Conservation (phyloP, 2,113 vertebrate species). For the Chamaea fasciata region DNA sequence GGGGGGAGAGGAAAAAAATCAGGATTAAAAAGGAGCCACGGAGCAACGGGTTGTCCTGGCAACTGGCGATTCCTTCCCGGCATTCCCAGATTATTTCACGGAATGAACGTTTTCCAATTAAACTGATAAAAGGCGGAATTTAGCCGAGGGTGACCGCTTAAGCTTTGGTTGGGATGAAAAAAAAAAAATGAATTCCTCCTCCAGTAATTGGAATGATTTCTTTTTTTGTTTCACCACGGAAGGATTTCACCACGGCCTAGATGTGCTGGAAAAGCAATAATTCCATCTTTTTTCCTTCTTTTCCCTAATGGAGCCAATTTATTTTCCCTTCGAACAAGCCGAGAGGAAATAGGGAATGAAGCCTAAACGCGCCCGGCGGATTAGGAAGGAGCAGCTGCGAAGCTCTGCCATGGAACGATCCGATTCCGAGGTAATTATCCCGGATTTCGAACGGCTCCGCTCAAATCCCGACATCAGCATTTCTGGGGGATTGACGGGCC, state of each 20-base stretch:
- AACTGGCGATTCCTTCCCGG: conserved; percentile 6
- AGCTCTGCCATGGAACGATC: not conserved
- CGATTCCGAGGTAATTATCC: not conserved
- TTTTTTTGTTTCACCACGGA: not conserved
- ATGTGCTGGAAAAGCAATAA: not conserved
- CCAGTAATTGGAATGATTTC: not conserved
- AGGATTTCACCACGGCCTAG: not conserved
- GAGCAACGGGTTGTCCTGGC: not conserved
- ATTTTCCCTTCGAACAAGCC: not conserved
- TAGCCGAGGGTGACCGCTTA: not conserved
- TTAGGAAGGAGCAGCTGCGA: not conserved
- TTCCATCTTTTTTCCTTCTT: not conserved
- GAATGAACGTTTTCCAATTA: conserved; percentile 13
- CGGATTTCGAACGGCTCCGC: not conserved
- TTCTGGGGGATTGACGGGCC: not conserved
- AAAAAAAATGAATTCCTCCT: not conserved
- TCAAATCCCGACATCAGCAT: not conserved
- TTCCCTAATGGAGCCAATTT: not conserved
- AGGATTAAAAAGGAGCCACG: not conserved
- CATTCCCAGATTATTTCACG: not conserved
- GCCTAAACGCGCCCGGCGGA: not conserved
- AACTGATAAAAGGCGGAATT: not conserved
- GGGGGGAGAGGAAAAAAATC: not conserved
- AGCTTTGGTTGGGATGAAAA: not conserved
- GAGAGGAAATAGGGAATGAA: not conserved